Evolutionary conservation across 2,797 vertebrate species (phyloP).

Genomic region (Nannoperca australis): DNA sequence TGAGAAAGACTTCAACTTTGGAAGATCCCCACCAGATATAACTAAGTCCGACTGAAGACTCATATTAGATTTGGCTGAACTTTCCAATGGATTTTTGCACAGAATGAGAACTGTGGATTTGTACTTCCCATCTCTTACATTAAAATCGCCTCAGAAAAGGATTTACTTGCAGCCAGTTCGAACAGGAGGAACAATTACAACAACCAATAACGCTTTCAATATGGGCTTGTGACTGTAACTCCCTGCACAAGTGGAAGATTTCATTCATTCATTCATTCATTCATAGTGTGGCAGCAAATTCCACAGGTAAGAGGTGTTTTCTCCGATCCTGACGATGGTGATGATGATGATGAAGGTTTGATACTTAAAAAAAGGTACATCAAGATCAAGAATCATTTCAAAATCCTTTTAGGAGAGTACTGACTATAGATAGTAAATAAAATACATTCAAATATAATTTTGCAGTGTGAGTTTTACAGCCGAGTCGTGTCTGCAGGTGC

Average conservation of each 20-base stretch:
- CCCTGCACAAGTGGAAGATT: too few relatives aligned
- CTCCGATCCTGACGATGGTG: background rate
- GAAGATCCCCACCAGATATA: background rate
- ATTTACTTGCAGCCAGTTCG: too few relatives aligned
- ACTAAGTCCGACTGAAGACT: slow-evolving; percentile 4
- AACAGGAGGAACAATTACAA: too few relatives aligned
- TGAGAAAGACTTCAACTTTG: background rate
- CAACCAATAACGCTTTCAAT: too few relatives aligned
- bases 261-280: too few relatives aligned
- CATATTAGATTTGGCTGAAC: background rate
- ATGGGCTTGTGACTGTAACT: too few relatives aligned
- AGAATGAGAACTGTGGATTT: background rate
- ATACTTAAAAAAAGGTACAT: background rate
- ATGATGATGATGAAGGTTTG: background rate
- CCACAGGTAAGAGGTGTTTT: background rate
- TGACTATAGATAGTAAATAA: background rate
- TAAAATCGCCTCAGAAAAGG: background rate
- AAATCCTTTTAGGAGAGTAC: background rate
- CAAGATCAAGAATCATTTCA: too few relatives aligned
- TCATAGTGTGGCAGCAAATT: background rate
- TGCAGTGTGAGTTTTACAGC: background rate
- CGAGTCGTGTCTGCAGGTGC: background rate
- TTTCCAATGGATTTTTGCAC: too few relatives aligned
- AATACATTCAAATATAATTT: background rate
- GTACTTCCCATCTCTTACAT: background rate